Evolutionary conservation across 1,140 invertebrate genomes (phyloP).

Genomic region (Limonius californicus): DNA sequence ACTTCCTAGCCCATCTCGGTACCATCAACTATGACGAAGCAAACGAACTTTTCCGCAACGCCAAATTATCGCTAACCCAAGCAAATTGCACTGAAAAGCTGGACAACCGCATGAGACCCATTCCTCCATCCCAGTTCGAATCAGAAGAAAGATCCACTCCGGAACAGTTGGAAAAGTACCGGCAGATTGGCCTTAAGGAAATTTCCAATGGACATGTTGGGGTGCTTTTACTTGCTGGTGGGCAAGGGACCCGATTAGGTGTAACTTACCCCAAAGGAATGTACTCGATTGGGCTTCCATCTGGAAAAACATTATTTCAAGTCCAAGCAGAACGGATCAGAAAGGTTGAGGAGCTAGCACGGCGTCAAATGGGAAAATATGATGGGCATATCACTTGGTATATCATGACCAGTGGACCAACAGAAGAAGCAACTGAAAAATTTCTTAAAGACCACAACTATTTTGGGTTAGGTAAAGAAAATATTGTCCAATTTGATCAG

Average conservation of each 20-base stretch:
- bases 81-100: constrained; percentile 61
- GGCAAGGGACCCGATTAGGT: constrained; percentile 83
- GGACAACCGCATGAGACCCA: constrained; percentile 79
- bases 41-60: constrained; percentile 61
- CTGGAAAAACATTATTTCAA: constrained; percentile 87
- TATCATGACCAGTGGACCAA: constrained; percentile 97
- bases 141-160: constrained; percentile 56
- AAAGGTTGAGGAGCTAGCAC: constrained; percentile 73
- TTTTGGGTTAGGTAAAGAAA: constrained; percentile 81
- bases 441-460: constrained; percentile 81
- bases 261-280: constrained; percentile 96
- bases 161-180: constrained; percentile 64
- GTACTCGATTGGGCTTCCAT: constrained; percentile 90
- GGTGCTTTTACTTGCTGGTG: constrained; percentile 71
- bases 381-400: constrained; percentile 81
- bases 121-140: constrained; percentile 72
- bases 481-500: constrained; percentile 92
- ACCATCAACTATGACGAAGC: constrained; percentile 66
- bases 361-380: constrained; percentile 61
- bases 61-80: constrained; percentile 50
- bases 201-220: constrained; percentile 77
- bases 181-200: constrained; percentile 63
- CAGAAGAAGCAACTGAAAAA: constrained; percentile 75
- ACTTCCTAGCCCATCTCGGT: constrained; percentile 58
- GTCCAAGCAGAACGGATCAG: constrained; percentile 92